Conservation (phyloP, 2,797 vertebrate genomes). For the Manis javanica region DNA sequence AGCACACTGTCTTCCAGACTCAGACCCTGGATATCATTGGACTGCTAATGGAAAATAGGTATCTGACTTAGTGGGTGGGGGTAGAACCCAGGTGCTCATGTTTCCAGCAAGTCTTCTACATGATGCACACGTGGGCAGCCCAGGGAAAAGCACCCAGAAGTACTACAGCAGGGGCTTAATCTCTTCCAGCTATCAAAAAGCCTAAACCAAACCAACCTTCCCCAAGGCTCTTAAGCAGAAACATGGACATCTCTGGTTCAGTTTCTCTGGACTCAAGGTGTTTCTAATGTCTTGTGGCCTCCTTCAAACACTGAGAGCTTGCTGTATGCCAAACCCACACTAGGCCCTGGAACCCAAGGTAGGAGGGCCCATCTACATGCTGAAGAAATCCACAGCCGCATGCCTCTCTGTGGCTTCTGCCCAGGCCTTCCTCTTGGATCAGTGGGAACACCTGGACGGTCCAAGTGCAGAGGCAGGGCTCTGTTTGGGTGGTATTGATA, state of each 20-base stretch:
- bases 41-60: background rate
- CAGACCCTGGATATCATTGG: background rate
- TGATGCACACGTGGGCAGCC: background rate
- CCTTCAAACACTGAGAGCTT: background rate
- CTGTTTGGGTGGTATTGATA: background rate
- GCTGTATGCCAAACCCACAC: background rate
- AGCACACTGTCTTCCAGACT: background rate
- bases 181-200: background rate
- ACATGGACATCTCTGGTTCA: background rate
- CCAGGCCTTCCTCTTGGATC: background rate
- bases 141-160: background rate
- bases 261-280: background rate
- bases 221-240: background rate
- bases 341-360: background rate
- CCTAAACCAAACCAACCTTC: background rate
- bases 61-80: background rate
- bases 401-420: background rate
- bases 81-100: background rate
- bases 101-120: background rate
- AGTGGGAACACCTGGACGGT: background rate
- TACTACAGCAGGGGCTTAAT: background rate
- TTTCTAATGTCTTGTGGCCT: background rate
- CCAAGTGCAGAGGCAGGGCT: background rate
- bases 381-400: background rate
- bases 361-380: background rate